These are phyloP conservation scores for Nephrotoma appendiculata DNA, from an alignment of 2,888 invertebrate species.

Conservation along the genomic window DNA sequence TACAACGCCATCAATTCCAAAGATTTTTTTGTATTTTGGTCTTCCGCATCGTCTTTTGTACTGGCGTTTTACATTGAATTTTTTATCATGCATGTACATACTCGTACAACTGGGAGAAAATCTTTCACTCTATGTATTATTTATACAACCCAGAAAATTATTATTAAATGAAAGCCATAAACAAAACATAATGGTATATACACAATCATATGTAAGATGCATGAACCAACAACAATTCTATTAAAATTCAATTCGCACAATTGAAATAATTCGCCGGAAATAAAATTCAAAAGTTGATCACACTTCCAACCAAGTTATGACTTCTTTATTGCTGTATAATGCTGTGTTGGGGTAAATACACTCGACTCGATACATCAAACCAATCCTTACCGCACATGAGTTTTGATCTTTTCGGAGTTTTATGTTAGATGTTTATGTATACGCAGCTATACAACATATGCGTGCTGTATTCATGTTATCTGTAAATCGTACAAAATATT, in stretches of 20 bases:
- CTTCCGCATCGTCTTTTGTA: background rate
- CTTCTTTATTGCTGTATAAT: background rate
- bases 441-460: background rate
- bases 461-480: background rate
- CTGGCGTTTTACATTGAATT: background rate
- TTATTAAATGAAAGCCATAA: background rate
- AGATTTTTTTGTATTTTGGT: background rate
- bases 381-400: background rate
- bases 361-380: background rate
- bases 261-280: background rate
- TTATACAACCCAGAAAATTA: background rate
- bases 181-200: background rate
- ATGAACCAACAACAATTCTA: background rate
- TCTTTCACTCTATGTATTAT: background rate
- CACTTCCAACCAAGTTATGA: background rate
- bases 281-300: background rate
- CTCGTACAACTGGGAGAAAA: background rate
- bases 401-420: background rate
- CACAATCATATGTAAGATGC: background rate
- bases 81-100: background rate
- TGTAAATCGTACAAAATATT: background rate
- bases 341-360: background rate
- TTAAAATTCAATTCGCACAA: background rate
- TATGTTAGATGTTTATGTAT: background rate
- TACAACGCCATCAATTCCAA: background rate